Conservation (phyloP, 2,113 vertebrate species). For the Rattus norvegicus region GRCr8 NC_086027.1:79762001-79762500, state of each 20-base stretch:
- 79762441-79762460: constrained; percentile 12
- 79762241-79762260: background rate
- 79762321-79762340: background rate
- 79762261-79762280: background rate
- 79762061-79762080: background rate
- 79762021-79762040: background rate
- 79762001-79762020: background rate
- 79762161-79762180: background rate
- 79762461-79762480: background rate
- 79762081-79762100: background rate
- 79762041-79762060: background rate
- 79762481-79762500: background rate
- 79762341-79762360: background rate
- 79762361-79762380: background rate
- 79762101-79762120: background rate
- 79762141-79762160: background rate
- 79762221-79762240: background rate
- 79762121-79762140: background rate
- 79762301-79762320: background rate
- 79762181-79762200: background rate
- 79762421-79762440: background rate
- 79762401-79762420: background rate
- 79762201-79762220: background rate
- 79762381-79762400: background rate
- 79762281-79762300: background rate